A percentile compares a stretch with the other conserved stretches of the same genome.
Conservation (phyloP, 2,797 vertebrate genomes). For the Pachyuromys duprasi region DNA sequence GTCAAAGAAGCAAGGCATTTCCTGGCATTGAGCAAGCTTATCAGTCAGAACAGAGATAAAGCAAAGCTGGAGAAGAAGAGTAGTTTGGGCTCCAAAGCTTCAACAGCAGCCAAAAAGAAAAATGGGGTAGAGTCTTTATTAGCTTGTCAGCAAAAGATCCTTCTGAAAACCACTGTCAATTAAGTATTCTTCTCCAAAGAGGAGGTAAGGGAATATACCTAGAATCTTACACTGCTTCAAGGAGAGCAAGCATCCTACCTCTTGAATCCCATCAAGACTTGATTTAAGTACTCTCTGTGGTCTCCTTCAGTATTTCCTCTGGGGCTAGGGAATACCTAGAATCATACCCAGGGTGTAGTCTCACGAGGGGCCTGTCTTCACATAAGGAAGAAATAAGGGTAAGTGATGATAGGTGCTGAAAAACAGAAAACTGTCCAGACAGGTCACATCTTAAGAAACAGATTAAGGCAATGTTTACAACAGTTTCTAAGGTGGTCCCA, state of each 20-base stretch:
- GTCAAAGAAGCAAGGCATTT: slow-evolving; percentile 35
- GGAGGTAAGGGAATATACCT: background rate
- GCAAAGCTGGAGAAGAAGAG: background rate
- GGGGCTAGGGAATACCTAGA: background rate
- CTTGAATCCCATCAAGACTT: background rate
- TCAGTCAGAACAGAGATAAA: slow-evolving; percentile 63
- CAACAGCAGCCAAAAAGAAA: slow-evolving; percentile 3
- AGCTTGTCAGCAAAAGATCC: slow-evolving; percentile 34
- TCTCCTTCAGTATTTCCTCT: background rate
- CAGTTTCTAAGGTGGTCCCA: background rate
- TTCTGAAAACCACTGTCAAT: background rate
- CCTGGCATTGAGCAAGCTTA: slow-evolving; percentile 35
- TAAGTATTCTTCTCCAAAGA: slow-evolving; percentile 14
- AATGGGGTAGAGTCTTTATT: background rate
- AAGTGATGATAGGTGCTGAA: background rate
- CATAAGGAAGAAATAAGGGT: background rate
- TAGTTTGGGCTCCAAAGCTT: background rate
- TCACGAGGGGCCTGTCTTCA: background rate
- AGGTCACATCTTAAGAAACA: background rate
- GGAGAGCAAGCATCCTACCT: background rate
- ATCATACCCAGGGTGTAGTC: background rate
- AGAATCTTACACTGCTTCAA: slow-evolving; percentile 16
- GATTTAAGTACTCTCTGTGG: background rate
- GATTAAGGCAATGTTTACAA: background rate
- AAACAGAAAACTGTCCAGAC: background rate